These are phyloP conservation scores for Brienomyrus brachyistius DNA, from an alignment of 2,113 vertebrate genomes.

Conservation along the genomic window DNA sequence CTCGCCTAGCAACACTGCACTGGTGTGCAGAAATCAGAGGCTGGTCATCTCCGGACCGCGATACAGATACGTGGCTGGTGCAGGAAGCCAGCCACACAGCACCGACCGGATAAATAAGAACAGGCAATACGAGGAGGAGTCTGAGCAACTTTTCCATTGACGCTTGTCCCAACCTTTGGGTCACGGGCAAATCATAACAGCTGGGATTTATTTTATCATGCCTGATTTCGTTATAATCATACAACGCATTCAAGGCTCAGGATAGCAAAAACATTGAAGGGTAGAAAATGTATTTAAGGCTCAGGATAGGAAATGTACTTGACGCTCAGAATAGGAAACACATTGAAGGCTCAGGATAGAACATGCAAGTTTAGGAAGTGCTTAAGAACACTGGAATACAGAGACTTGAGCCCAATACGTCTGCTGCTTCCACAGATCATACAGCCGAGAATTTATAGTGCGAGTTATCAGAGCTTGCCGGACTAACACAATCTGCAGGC, in stretches of 20 bases:
- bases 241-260: background rate
- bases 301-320: background rate
- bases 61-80: slow-evolving; percentile 44
- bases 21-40: slow-evolving; percentile 43
- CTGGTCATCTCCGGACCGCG: slow-evolving; percentile 41
- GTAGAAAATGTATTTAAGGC: background rate
- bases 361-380: background rate
- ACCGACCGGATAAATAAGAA: background rate
- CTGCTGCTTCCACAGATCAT: background rate
- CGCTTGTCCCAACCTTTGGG: background rate
- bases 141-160: background rate
- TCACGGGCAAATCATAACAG: background rate
- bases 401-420: background rate
- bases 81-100: slow-evolving; percentile 33
- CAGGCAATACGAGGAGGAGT: background rate
- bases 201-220: background rate
- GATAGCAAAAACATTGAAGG: background rate
- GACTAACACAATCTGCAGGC: background rate
- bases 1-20: slow-evolving; percentile 51
- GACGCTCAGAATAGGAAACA: too few species aligned
- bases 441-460: background rate
- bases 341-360: background rate
- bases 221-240: background rate
- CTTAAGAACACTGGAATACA: background rate
- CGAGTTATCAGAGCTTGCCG: background rate